Evolutionary conservation across 2,113 vertebrate genomes (phyloP).

Genomic region (Sterna hirundo): DNA sequence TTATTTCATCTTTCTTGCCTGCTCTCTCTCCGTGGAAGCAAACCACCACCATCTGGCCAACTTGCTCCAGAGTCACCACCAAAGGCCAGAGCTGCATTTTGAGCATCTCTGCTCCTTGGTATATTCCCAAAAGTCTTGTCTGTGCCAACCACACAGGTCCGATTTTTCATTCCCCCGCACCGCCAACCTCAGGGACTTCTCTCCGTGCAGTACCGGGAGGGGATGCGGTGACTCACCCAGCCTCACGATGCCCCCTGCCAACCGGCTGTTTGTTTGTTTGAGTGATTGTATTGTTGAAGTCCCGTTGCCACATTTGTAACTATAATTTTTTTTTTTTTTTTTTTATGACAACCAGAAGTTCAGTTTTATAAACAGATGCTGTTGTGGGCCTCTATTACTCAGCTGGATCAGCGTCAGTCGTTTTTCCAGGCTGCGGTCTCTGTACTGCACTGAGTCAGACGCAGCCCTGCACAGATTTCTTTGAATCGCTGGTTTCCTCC

Average conservation of each 20-base stretch:
- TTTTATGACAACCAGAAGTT: conserved; percentile 64
- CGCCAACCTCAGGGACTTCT: rapidly evolving
- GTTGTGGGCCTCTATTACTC: conserved; percentile 73
- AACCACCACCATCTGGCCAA: neutral
- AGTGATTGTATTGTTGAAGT: conserved; percentile 17
- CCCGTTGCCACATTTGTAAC: conserved; percentile 61
- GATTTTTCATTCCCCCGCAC: rapidly evolving
- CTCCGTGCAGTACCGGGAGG: neutral
- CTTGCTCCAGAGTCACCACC: neutral
- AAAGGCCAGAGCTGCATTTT: neutral
- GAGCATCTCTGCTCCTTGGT: neutral
- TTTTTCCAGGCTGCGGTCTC: conserved; percentile 78
- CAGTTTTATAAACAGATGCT: conserved; percentile 72
- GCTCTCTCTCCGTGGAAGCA: neutral
- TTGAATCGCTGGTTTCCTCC: conserved; percentile 75
- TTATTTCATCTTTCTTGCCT: neutral
- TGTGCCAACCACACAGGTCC: neutral
- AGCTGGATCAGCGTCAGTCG: conserved; percentile 68
- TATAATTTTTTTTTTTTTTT: neutral
- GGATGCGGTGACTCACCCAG: neutral
- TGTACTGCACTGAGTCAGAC: conserved; percentile 70
- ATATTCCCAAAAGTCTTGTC: neutral
- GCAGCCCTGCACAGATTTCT: conserved; percentile 59
- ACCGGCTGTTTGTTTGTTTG: conserved; percentile 42
- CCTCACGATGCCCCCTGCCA: neutral